Evolutionary conservation across 1,140 invertebrate species (phyloP).

Genomic region (Tachypleus tridentatus): DNA sequence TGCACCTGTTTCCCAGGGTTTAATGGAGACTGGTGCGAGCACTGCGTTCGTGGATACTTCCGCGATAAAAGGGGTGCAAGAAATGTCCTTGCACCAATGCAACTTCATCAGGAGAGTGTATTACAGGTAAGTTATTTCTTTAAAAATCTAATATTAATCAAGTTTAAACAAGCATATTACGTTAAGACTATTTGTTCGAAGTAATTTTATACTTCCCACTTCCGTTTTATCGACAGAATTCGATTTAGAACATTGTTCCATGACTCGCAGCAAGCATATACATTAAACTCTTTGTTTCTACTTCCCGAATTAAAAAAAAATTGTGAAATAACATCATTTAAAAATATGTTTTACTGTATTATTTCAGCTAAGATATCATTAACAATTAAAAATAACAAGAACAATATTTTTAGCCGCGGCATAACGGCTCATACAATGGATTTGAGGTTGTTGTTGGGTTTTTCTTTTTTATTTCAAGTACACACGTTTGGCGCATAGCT

Average conservation of each 20-base stretch:
- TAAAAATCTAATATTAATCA: neutral
- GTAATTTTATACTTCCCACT: neutral
- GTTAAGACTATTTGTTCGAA: conserved; percentile 1
- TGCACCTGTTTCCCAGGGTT: conserved; percentile 20
- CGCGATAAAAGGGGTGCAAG: conserved; percentile 14
- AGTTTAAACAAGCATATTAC: neutral
- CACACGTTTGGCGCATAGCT: too few species aligned
- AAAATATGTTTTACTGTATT: too few species aligned
- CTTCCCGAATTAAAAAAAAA: too few species aligned
- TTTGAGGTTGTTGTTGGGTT: too few species aligned
- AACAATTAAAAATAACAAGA: too few species aligned
- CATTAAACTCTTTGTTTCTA: neutral
- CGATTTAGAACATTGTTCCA: neutral
- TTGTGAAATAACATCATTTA: too few species aligned
- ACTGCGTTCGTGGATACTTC: conserved; percentile 20
- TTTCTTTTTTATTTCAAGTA: too few species aligned
- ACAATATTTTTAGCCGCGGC: too few species aligned
- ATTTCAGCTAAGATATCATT: too few species aligned
- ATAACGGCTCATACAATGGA: too few species aligned
- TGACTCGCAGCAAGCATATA: neutral
- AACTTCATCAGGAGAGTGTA: conserved; percentile 21
- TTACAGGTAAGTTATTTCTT: conserved; percentile 12
- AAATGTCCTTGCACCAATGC: conserved; percentile 19
- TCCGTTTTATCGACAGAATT: neutral
- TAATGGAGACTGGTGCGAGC: conserved; percentile 18